A percentile compares a stretch with the other conserved stretches of the same genome.
Conservation (phyloP, 2,888 invertebrate genomes). For the Lamproptera curius region DNA sequence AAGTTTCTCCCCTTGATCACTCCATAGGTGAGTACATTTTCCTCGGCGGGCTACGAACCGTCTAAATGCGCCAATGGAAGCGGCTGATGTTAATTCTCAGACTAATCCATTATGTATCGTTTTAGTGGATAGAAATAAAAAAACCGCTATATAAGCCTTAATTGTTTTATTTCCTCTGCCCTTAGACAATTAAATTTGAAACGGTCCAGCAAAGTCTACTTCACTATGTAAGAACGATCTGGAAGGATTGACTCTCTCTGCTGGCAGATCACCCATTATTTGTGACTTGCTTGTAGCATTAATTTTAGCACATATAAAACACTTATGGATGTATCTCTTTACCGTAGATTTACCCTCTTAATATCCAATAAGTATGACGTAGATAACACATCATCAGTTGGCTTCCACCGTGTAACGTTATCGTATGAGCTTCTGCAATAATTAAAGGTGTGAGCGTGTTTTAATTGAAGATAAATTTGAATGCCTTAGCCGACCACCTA, state of each 20-base stretch:
- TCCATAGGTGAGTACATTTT: slow-evolving; percentile 23
- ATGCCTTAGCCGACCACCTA: too few species aligned
- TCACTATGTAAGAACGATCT: slow-evolving; percentile 28
- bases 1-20: slow-evolving; percentile 27
- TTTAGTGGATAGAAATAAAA: slow-evolving; percentile 28
- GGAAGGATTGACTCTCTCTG: slow-evolving; percentile 25
- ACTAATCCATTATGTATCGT: slow-evolving; percentile 24
- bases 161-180: slow-evolving; percentile 27
- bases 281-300: slow-evolving; percentile 24
- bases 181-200: slow-evolving; percentile 24
- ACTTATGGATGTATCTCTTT: too few species aligned
- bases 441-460: slow-evolving; percentile 19
- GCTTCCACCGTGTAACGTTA: slow-evolving; percentile 30
- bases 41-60: slow-evolving; percentile 29
- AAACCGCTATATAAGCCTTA: slow-evolving; percentile 32
- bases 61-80: slow-evolving; percentile 24
- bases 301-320: slow-evolving; percentile 22
- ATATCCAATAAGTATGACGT: slow-evolving; percentile 23
- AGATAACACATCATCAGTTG: slow-evolving; percentile 25
- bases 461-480: too few species aligned
- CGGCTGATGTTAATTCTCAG: slow-evolving; percentile 19
- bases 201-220: slow-evolving; percentile 32
- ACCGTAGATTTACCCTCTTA: slow-evolving; percentile 12
- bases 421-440: slow-evolving; percentile 27
- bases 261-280: slow-evolving; percentile 33